Evolutionary conservation across 2,888 invertebrate genomes (phyloP).

Genomic region (Eutolmus rufibarbis): DNA sequence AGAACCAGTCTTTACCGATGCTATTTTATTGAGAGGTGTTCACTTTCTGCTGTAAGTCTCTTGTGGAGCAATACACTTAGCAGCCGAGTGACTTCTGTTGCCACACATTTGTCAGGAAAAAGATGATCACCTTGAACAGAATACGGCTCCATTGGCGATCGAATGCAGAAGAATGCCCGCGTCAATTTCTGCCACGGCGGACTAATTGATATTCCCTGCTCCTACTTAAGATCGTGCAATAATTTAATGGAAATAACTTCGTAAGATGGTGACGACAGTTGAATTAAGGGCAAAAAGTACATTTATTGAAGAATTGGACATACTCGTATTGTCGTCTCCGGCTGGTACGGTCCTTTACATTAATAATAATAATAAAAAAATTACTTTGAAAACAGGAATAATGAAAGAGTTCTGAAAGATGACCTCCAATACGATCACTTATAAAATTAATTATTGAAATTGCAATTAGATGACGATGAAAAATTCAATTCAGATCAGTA

Average conservation of each 20-base stretch:
- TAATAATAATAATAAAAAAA: not conserved
- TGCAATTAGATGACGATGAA: not conserved
- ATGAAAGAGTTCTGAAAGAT: not conserved
- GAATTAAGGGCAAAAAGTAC: not conserved
- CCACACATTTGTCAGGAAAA: constrained; percentile 6
- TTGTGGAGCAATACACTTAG: not conserved
- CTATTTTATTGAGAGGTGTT: not conserved
- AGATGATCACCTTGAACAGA: constrained; percentile 38
- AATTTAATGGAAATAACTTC: not conserved
- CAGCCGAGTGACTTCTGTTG: constrained; percentile 4
- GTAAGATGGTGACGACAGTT: not conserved
- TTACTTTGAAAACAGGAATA: not conserved
- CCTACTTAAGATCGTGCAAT: not conserved
- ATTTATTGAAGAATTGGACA: not conserved
- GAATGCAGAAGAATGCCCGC: not conserved
- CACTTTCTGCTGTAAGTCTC: not conserved
- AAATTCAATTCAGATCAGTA: not conserved
- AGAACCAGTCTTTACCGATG: constrained; percentile 4
- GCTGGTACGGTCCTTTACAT: not conserved
- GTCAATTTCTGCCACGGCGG: not conserved
- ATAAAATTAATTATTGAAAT: not conserved
- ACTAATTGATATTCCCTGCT: not conserved
- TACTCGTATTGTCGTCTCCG: not conserved
- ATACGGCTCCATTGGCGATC: not conserved
- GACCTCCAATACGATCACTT: not conserved